Evolutionary conservation across 2,797 vertebrate species (phyloP), one percentile per base, ranked within the genome.

Genomic region (Sebastes elongatus): DNA sequence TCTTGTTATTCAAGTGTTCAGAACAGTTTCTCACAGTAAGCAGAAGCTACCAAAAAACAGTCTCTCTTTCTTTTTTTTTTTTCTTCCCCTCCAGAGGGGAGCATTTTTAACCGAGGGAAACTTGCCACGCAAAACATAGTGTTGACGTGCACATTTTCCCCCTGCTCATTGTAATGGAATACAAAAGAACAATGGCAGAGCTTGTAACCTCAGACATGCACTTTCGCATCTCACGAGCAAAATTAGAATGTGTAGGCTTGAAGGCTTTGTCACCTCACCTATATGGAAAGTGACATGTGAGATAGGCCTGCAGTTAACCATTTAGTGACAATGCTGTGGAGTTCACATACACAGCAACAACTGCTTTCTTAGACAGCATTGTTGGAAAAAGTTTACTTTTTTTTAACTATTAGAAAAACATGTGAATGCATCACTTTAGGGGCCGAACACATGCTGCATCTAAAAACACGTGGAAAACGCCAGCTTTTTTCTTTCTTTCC

Each of bases 1-100:
- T 79, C 86, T 93, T 92, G 93, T 94, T 96, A 92, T 95, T 93
- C 87, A 91, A 90, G 92, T 88, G 84, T 83, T 92, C 88, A 73
- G 82, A 90, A 86, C 86, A 80, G 79, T 86, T 93, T 88, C 81
- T 88, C 93, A 77, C 90, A 91, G 91, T 92, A 92, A 94, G 94
- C 92, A 90, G 87, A 93, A 91, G 89, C 89, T 88, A 88, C 91
- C 73, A n/a, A 84, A 91, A 89, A 28, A 83, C 81, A 79, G 35
- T 20, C 49, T 76, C 49, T 76, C 3, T 66, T 80, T 75, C n/a
- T 74, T 69, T 66, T 80, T 75, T 74, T 52, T 49, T 49, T 49
- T 49, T 49, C 6, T 49, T 20, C 74, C 68, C 14, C 82, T 91
- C 88, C 78, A 71, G 88, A 89, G 86, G 76, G 85, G 72, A 71